These are phyloP conservation scores for Melanotaenia duboulayi DNA, from an alignment of 2,113 vertebrate species.

Conservation along the genomic window DNA sequence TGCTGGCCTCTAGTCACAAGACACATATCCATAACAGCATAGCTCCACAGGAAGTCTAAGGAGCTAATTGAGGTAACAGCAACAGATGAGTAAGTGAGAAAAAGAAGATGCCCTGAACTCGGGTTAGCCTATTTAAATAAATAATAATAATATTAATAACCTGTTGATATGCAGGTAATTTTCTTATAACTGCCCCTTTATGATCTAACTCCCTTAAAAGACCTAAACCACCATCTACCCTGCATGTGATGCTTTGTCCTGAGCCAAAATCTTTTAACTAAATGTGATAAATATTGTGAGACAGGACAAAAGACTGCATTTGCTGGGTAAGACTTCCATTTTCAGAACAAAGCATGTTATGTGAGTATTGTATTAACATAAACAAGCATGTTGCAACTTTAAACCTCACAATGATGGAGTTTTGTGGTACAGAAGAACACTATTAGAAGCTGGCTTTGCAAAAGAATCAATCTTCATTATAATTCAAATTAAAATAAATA, in stretches of 20 bases:
- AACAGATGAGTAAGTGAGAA: background rate
- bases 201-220: background rate
- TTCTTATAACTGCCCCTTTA: background rate
- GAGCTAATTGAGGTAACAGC: too few species aligned
- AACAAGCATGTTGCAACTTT: too few species aligned
- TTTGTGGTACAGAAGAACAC: background rate
- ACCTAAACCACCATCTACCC: background rate
- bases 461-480: too few species aligned
- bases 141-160: too few species aligned
- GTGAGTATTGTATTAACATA: too few species aligned
- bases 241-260: background rate
- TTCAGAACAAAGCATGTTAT: background rate
- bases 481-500: too few species aligned
- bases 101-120: background rate
- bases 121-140: background rate
- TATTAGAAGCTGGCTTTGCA: background rate
- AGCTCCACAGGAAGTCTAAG: too few species aligned
- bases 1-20: too few species aligned
- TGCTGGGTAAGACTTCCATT: constrained; percentile 5
- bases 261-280: background rate
- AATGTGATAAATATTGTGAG: background rate
- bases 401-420: background rate
- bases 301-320: background rate
- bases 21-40: too few species aligned
- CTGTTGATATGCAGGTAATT: too few species aligned